Base-by-base conservation (phyloP, 2,888 invertebrate genomes). In the Sturmia bella region DNA sequence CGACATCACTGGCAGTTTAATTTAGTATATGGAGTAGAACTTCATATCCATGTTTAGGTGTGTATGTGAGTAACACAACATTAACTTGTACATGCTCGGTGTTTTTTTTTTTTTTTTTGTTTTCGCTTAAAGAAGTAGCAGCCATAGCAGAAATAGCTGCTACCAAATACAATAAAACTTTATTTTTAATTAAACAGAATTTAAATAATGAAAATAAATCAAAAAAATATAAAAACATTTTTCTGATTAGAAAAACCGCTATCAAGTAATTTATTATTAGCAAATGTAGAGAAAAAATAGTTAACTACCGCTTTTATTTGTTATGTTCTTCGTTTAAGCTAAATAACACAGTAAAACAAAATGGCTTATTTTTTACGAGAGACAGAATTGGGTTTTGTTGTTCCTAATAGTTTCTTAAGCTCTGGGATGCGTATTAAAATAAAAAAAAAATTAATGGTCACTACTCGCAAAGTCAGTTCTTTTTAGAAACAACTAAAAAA, bases 151-250 rank as follows among this genome's bases (percentile, higher is more conserved):
- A 41, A 50, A 43, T 11, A 6, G 32, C 56, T 64, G 56, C 59
- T 64, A 72, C 64, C 24, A 56, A 48, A 74, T 61, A 80, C 73
- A 74, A 76, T 70, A 72, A 80, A 85, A 85, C 84, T 85, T 85
- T 85, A n/a, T n/a, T 88, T 87, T 86, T 87, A 88, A 88, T 88
- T 88, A 88, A 88, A 85, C 85, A 85, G 88, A 87, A 87, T 87
- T 9, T 88, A 86, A 86, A 86, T 84, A 86, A 48, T 13, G 12
- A 57, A 72, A 64, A 64, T 39, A 43, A 21, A 12, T 9, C 43
- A 19, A 27, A 70, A 45, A 41, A 27, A 17, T 1, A 24, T 7
- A 50, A 69, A 76, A 68, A 43, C 13, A 52, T 32, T 68, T 74
- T 66, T 74, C 43, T 74, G 78, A 75, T 78, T 82, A 82, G 74